Evolutionary conservation across 1,140 invertebrate species (phyloP).

Genomic region (Choristoneura fumiferana): DNA sequence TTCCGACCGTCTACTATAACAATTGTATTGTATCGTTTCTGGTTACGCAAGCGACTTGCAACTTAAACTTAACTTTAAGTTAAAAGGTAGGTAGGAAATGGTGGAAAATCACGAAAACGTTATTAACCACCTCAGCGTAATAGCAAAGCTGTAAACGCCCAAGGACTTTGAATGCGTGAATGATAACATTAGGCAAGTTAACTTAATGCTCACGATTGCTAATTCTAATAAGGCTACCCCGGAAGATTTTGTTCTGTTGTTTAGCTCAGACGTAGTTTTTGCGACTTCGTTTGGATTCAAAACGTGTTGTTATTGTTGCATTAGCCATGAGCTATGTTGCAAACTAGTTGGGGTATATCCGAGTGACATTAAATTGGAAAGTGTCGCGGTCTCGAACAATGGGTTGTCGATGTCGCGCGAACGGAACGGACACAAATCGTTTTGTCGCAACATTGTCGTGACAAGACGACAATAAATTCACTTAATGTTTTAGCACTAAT

Average conservation of each 20-base stretch:
- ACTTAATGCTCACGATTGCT: conserved; percentile 1
- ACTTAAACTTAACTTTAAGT: neutral
- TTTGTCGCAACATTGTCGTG: conserved; percentile 1
- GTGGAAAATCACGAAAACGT: no score
- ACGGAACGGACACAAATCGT: conserved; percentile 5
- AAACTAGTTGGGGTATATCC: conserved; percentile 1
- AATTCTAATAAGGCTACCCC: conserved; percentile 3
- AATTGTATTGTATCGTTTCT: neutral
- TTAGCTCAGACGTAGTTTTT: no score
- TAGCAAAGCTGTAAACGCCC: neutral
- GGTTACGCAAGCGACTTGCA: no score
- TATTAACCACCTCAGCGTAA: neutral
- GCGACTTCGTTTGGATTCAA: no score
- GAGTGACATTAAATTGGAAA: conserved; percentile 15
- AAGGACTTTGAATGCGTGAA: neutral
- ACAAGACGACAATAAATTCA: neutral
- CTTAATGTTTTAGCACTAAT: no score
- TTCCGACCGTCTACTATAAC: conserved; percentile 1
- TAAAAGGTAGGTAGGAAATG: neutral
- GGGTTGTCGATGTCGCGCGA: neutral
- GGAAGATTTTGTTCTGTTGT: neutral
- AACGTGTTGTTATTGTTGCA: no score
- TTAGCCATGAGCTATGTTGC: no score
- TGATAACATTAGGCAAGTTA: neutral
- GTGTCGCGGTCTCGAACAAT: conserved; percentile 5